A percentile compares a stretch with the other conserved stretches of the same genome.
Conservation (phyloP, 2,888 invertebrate genomes). For the Lepidocyrtoides sp. region DNA sequence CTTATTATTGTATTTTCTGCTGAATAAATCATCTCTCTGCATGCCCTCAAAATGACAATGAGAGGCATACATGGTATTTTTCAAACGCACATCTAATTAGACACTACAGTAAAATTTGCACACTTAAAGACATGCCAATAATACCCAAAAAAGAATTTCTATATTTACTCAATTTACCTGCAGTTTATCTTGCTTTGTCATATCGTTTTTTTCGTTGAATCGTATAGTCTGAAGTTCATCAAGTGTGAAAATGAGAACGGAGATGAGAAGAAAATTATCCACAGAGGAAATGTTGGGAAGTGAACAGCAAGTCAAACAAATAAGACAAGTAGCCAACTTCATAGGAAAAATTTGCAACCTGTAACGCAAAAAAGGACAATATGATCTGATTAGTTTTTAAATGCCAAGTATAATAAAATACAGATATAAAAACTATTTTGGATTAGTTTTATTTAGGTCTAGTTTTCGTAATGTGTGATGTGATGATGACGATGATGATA, state of each 20-base stretch:
- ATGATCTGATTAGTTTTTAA: constrained; percentile 30
- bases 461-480: neutral
- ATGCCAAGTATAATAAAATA: neutral
- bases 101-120: neutral
- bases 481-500: neutral
- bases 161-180: constrained; percentile 27
- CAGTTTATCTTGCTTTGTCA: neutral
- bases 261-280: neutral
- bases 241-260: neutral
- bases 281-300: neutral
- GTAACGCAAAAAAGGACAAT: constrained; percentile 49
- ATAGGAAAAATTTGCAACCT: constrained; percentile 69
- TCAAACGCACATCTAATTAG: neutral
- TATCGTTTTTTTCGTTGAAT: neutral
- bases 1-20: neutral
- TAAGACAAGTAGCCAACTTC: neutral
- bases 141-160: neutral
- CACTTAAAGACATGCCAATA: neutral
- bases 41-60: neutral
- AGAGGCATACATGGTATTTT: neutral
- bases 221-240: neutral
- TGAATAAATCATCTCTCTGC: neutral
- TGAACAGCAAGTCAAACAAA: neutral
- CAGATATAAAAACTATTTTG: neutral
- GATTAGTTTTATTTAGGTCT: too few species aligned